phyloP scores from a whole-genome alignment of 2,113 vertebrate genomes.

The Puffinus mauretanicus region DNA sequence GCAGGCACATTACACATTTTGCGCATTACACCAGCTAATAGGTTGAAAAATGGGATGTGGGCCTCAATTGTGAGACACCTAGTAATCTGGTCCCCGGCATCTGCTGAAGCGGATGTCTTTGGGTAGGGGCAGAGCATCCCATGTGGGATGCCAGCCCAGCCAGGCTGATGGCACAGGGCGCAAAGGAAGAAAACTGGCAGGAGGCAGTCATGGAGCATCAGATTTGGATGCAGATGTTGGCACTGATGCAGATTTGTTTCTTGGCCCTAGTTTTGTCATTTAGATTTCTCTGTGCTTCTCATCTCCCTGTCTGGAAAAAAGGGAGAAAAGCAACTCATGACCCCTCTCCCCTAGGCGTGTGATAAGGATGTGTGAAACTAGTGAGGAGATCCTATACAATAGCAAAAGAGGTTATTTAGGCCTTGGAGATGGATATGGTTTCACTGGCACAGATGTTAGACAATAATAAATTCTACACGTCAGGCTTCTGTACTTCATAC shows the following conservation, averaged over 20 bases:
- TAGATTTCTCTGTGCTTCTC: neutral
- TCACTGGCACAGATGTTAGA: neutral
- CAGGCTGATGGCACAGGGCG: fast-evolving
- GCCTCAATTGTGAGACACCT: neutral
- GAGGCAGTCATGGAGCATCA: neutral
- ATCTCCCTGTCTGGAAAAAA: neutral
- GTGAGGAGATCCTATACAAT: neutral
- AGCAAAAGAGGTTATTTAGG: neutral
- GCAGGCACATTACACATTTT: neutral
- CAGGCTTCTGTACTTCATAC: neutral
- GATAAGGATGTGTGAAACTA: neutral
- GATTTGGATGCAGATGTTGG: neutral
- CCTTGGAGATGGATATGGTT: neutral
- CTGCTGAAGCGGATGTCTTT: neutral
- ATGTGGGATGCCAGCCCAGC: fast-evolving
- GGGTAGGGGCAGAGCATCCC: neutral
- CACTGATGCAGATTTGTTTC: neutral
- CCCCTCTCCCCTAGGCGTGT: fast-evolving
- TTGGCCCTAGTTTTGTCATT: neutral
- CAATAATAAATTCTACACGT: neutral
- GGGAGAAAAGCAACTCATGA: neutral
- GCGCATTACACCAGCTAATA: neutral
- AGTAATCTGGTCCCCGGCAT: neutral
- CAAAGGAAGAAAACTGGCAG: neutral
- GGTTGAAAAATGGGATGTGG: neutral